Conservation (phyloP, 2,113 vertebrate genomes). For the Gymnogyps californianus region DNA sequence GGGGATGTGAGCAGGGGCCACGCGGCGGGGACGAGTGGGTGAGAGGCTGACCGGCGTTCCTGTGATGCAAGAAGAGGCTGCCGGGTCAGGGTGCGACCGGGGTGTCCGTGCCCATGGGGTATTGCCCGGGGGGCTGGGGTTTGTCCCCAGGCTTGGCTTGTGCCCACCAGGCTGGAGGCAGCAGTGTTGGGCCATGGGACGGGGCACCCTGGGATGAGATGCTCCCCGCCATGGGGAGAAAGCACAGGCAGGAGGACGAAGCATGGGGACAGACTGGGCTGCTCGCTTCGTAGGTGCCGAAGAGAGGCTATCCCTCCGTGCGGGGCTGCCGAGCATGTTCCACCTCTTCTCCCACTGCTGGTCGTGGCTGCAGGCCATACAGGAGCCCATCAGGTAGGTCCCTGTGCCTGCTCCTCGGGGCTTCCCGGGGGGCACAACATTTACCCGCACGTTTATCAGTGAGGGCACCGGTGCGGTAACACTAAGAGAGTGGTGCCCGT, state of each 20-base stretch:
- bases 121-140: neutral
- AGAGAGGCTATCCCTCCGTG: neutral
- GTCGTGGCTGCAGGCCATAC: conserved; percentile 82
- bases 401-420: fast-evolving
- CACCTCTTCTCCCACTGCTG: conserved; percentile 88
- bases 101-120: fast-evolving
- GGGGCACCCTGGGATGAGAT: fast-evolving
- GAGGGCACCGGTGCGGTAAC: fast-evolving
- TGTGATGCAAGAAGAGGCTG: neutral
- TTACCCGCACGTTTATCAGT: fast-evolving
- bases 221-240: neutral
- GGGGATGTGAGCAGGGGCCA: neutral
- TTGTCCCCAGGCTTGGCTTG: neutral
- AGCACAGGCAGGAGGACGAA: neutral
- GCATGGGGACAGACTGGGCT: fast-evolving
- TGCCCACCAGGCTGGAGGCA: neutral
- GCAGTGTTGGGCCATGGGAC: neutral
- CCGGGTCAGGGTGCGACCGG: fast-evolving
- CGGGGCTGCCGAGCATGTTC: conserved; percentile 79
- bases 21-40: neutral
- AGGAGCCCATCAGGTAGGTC: conserved; percentile 83
- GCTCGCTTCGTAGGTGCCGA: conserved; percentile 16
- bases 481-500: fast-evolving
- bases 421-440: fast-evolving
- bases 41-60: neutral